A percentile compares a stretch with the other conserved stretches of the same genome.
phyloP scores from a whole-genome alignment of 2,888 invertebrate species.

The Agriopis leucophaearia region DNA sequence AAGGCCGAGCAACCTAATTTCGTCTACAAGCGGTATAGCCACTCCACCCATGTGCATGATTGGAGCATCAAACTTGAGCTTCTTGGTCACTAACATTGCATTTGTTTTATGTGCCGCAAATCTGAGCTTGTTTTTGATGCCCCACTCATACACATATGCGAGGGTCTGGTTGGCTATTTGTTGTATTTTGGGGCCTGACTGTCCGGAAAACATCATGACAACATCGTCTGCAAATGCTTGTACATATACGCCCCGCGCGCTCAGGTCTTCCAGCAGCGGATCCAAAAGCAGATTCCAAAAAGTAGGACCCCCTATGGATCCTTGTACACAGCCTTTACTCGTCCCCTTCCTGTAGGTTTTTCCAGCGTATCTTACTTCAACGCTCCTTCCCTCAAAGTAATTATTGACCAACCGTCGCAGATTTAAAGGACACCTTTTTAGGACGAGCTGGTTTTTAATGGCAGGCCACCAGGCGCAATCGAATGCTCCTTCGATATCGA shows the following conservation, averaged over 20 bases:
- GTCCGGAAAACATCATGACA: too few relatives aligned
- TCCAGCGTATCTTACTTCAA: neutral
- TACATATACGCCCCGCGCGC: neutral
- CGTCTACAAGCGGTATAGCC: too few relatives aligned
- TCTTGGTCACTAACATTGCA: neutral
- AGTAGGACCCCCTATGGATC: too few relatives aligned
- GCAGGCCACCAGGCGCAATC: neutral
- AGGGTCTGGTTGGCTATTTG: neutral
- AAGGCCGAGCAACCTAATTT: too few relatives aligned
- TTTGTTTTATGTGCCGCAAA: neutral
- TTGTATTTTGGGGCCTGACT: neutral
- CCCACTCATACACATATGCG: neutral
- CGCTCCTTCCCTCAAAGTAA: slow-evolving; percentile 10
- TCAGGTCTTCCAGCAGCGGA: neutral
- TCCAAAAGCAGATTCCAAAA: too few relatives aligned
- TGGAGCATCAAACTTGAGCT: neutral
- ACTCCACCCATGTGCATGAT: too few relatives aligned
- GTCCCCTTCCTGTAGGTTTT: slow-evolving; percentile 1
- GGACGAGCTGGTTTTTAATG: neutral
- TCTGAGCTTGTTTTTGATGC: too few relatives aligned
- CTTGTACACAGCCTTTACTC: neutral
- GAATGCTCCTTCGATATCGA: too few relatives aligned
- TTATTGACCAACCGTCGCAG: neutral
- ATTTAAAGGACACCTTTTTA: slow-evolving; percentile 1
- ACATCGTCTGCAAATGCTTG: too few relatives aligned